phyloP scores from a whole-genome alignment of 1,140 invertebrate species.

The Conus betulinus region DNA sequence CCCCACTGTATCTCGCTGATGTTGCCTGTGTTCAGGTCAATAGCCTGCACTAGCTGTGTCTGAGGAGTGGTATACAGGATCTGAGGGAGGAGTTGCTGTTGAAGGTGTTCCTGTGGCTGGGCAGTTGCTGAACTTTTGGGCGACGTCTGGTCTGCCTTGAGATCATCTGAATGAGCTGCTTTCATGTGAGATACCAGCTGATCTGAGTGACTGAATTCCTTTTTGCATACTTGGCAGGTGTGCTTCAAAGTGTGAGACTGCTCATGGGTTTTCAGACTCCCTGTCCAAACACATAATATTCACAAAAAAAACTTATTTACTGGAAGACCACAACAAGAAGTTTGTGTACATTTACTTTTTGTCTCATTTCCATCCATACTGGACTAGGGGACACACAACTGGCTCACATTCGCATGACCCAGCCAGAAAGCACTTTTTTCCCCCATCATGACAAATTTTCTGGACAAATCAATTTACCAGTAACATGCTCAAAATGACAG shows the following conservation, averaged over 20 bases:
- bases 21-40: not conserved
- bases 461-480: too few relatives aligned
- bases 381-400: too few relatives aligned
- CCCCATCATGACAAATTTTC: too few relatives aligned
- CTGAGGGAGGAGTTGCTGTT: not conserved
- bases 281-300: conserved; percentile 40
- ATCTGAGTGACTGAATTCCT: conserved; percentile 58
- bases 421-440: too few relatives aligned
- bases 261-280: conserved; percentile 59
- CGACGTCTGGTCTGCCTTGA: not conserved
- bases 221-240: conserved; percentile 55
- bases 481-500: too few relatives aligned
- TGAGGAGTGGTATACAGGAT: not conserved
- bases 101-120: conserved; percentile 4
- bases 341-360: not conserved
- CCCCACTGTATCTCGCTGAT: conserved; percentile 26
- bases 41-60: not conserved
- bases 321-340: too few relatives aligned
- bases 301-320: not conserved
- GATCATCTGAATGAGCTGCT: conserved; percentile 33
- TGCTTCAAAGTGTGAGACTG: conserved; percentile 53
- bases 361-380: too few relatives aligned
- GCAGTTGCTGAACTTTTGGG: not conserved
- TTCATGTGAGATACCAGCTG: conserved; percentile 55
- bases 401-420: too few relatives aligned